Percentiles rank a stretch among this genome's conserved stretches.
Evolutionary conservation across 2,797 vertebrate species (phyloP).

Genomic region (Acanthopagrus latus): DNA sequence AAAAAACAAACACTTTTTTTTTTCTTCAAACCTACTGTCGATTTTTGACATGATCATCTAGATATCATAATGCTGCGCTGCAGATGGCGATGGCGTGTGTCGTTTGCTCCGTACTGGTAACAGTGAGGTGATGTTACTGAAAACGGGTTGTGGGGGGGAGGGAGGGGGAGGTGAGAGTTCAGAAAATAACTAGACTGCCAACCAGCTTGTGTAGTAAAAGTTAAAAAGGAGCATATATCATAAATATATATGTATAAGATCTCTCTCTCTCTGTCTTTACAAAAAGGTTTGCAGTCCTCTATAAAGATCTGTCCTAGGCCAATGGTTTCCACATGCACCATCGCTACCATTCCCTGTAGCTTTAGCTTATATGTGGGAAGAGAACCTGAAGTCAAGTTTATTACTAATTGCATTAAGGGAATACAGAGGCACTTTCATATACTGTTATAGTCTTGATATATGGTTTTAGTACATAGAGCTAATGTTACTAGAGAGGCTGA

Average conservation of each 20-base stretch:
- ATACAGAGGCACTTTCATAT: constrained; percentile 88
- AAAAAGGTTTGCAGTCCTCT: constrained; percentile 82
- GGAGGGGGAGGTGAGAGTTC: constrained; percentile 63
- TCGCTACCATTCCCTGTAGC: constrained; percentile 69
- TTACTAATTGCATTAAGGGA: constrained; percentile 84
- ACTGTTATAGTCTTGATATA: constrained; percentile 79
- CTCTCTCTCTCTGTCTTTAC: constrained; percentile 79
- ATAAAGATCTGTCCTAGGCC: constrained; percentile 79
- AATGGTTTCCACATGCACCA: constrained; percentile 77
- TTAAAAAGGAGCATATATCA: constrained; percentile 84
- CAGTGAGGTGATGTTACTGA: constrained; percentile 76
- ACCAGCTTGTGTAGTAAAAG: constrained; percentile 80
- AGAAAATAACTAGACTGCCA: constrained; percentile 90
- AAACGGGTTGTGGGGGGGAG: constrained; percentile 36
- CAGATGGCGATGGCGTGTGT: constrained; percentile 72
- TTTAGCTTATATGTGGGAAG: constrained; percentile 83
- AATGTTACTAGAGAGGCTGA: constrained; percentile 76
- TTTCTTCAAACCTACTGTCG: constrained; percentile 82
- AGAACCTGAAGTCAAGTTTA: constrained; percentile 85
- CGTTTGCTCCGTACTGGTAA: constrained; percentile 74
- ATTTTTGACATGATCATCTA: constrained; percentile 79
- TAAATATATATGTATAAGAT: constrained; percentile 86
- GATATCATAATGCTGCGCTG: constrained; percentile 76
- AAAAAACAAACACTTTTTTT: constrained; percentile 83
- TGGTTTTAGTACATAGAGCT: constrained; percentile 78